Evolutionary conservation across 2,113 vertebrate genomes (phyloP), one percentile per base, ranked within the genome.

Genomic region (Apteryx owenii): DNA sequence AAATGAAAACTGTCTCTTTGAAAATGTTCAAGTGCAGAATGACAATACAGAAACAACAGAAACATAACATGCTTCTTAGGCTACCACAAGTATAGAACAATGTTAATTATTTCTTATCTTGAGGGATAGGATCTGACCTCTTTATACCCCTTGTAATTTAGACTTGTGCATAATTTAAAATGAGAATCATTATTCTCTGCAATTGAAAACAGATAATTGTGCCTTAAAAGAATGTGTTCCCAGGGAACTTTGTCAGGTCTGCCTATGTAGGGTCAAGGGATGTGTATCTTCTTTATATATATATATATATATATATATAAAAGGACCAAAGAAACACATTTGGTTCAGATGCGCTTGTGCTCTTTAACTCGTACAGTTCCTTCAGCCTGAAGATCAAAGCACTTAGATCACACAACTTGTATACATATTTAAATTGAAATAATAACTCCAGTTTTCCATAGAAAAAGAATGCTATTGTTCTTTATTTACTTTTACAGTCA

Each of bases 191-290:
- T 92, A 66, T 86, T 76, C 56, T 85, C 40, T 91, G 66, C 51
- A 81, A 73, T 10, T 93, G 66, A 81, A 95, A 96, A 85, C n/a
- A 95, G 66, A 77, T 85, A 81, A 84, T 66, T 94, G 51, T 95
- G 33, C 73, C 62, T 82, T 95, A 75, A 84, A 72, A 94, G 62
- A 85, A 77, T 85, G n/a, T 22, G 20, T 51, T 83, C 6, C 7
- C 28, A 31, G 69, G 60, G 33, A 96, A 73, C 15, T 56, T 94
- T 91, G 60, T 85, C 72, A 76, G 66, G 38, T 81, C 69, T 82
- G 51, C 17, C 33, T 69, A 33, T 26, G 16, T 50, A 90, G 70
- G 76, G 79, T 94, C 85, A 88, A 88, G 76, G 91, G 36, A 91
- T 54, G 29, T 75, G 60, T 81, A 83, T 88, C 96, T 95, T 88